Conservation (phyloP, 1,140 invertebrate genomes). For the Calliopsis andreniformis region DNA sequence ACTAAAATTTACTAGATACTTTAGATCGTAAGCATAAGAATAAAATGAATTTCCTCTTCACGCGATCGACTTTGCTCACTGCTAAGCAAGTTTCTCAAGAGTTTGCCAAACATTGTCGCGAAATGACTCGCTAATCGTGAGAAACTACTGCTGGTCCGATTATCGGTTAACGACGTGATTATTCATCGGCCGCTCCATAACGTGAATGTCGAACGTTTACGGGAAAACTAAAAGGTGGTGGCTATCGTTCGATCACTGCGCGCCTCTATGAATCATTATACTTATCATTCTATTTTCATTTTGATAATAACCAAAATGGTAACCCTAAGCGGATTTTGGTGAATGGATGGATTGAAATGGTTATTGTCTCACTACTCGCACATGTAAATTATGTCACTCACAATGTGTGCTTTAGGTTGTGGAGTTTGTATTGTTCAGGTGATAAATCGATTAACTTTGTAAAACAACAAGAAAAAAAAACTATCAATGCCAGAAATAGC, state of each 20-base stretch:
- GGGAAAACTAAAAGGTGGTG: constrained; percentile 11
- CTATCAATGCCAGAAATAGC: too few species aligned
- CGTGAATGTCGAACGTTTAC: constrained; percentile 36
- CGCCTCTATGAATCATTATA: constrained; percentile 46
- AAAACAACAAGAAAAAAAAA: too few species aligned
- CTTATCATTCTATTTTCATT: constrained; percentile 34
- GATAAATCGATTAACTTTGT: too few species aligned
- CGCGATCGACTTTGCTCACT: background rate
- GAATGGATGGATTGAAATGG: background rate
- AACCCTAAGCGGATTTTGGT: background rate
- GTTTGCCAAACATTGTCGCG: constrained; percentile 21
- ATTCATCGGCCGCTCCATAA: constrained; percentile 52
- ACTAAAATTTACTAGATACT: background rate
- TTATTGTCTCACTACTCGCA: background rate
- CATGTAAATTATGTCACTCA: too few species aligned
- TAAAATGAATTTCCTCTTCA: background rate
- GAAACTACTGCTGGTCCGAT: constrained; percentile 29
- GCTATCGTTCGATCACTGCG: constrained; percentile 33
- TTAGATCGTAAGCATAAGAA: background rate
- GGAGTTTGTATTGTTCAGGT: too few species aligned
- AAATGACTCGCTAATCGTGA: constrained; percentile 53
- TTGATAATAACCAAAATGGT: constrained; percentile 22
- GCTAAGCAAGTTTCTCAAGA: background rate
- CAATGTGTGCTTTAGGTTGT: too few species aligned
- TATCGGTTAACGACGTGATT: constrained; percentile 55